These are phyloP conservation scores for Amphiprion clarkii DNA, from an alignment of 2,797 vertebrate species.

Conservation along the genomic window DNA sequence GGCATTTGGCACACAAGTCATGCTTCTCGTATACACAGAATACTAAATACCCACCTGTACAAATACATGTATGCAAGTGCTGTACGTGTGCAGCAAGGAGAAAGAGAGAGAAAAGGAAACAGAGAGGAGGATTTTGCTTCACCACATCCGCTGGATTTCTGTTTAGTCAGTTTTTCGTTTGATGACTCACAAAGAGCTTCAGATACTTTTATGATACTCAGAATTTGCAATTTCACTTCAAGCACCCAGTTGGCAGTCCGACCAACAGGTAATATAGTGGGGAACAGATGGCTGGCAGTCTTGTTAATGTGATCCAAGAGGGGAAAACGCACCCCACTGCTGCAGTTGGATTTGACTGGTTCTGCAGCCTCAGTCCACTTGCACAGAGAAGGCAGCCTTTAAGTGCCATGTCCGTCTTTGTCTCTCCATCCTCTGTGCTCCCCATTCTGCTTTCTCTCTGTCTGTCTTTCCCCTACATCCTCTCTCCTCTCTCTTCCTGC, in stretches of 20 bases:
- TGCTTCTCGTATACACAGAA: slow-evolving; percentile 57
- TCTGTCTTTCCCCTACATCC: slow-evolving; percentile 38
- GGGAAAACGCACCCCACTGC: slow-evolving; percentile 43
- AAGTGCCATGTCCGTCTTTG: slow-evolving; percentile 56
- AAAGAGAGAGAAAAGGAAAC: slow-evolving; percentile 33
- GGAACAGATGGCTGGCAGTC: slow-evolving; percentile 61
- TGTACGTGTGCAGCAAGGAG: slow-evolving; percentile 36
- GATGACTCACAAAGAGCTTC: slow-evolving; percentile 47
- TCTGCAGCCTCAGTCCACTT: slow-evolving; percentile 61
- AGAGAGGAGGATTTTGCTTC: slow-evolving; percentile 22
- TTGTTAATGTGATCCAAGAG: slow-evolving; percentile 60
- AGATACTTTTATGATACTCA: slow-evolving; percentile 42
- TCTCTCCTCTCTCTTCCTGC: slow-evolving; percentile 48
- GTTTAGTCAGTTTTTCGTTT: slow-evolving; percentile 41
- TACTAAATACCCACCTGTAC: slow-evolving; percentile 65
- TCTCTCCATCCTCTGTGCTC: slow-evolving; percentile 50
- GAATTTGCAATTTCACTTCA: slow-evolving; percentile 54
- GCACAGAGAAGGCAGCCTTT: slow-evolving; percentile 46
- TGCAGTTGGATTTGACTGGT: slow-evolving; percentile 38
- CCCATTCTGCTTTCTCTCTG: slow-evolving; percentile 26
- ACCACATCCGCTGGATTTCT: slow-evolving; percentile 18
- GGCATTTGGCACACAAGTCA: slow-evolving; percentile 61
- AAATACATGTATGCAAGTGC: slow-evolving; percentile 43
- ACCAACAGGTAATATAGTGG: slow-evolving; percentile 61
- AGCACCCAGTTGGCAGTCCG: slow-evolving; percentile 58